Percentiles rank a stretch among this genome's conserved stretches.
phyloP scores from a whole-genome alignment of 2,797 vertebrate genomes.

The Cyprinodon diabolis region DNA sequence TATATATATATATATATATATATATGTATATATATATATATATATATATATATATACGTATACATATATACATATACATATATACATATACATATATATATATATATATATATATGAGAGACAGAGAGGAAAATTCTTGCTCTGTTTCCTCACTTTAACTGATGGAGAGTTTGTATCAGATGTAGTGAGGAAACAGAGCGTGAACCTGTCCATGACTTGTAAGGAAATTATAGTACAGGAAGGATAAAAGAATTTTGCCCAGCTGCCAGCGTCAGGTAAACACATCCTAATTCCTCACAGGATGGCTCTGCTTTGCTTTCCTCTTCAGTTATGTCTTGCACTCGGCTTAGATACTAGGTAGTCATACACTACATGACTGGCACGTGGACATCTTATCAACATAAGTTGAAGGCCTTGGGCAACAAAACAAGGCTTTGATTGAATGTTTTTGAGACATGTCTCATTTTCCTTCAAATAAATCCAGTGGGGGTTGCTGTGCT shows the following conservation, averaged over 20 bases:
- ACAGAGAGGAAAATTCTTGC: too few relatives aligned
- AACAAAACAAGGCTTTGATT: slow-evolving; percentile 71
- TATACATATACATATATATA: too few relatives aligned
- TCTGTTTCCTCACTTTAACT: too few relatives aligned
- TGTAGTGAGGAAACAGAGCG: slow-evolving; percentile 40
- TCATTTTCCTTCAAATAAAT: slow-evolving; percentile 74
- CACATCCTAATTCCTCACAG: slow-evolving; percentile 61
- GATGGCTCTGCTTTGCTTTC: slow-evolving; percentile 51
- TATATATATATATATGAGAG: too few relatives aligned
- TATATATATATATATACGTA: too few relatives aligned
- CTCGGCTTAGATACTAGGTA: slow-evolving; percentile 69
- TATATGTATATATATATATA: too few relatives aligned
- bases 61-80: too few relatives aligned
- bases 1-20: too few relatives aligned
- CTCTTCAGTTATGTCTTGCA: slow-evolving; percentile 55
- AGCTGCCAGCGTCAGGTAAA: slow-evolving; percentile 61
- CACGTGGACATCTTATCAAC: slow-evolving; percentile 71
- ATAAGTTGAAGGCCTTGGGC: slow-evolving; percentile 66
- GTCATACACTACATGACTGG: slow-evolving; percentile 71
- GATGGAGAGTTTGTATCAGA: slow-evolving; percentile 47
- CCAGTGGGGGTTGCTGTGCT: slow-evolving; percentile 66
- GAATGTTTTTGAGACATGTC: slow-evolving; percentile 71
- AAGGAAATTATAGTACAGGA: slow-evolving; percentile 68
- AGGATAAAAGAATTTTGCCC: slow-evolving; percentile 60
- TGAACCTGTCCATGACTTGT: slow-evolving; percentile 41